Evolutionary conservation across 2,797 vertebrate genomes (phyloP).

Genomic region (Valencia hispanica): DNA sequence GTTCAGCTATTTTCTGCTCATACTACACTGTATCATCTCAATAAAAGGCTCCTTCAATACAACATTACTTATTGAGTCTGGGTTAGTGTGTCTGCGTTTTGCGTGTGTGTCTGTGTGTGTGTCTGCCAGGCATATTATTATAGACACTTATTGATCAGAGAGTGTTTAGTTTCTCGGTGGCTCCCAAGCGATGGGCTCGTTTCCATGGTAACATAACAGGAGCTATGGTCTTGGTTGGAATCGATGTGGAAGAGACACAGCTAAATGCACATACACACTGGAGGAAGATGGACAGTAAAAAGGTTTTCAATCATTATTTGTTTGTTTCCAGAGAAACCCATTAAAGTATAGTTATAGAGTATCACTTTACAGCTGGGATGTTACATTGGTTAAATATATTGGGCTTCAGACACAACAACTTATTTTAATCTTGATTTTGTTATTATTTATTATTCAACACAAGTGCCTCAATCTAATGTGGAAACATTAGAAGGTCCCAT

Average conservation of each 20-base stretch:
- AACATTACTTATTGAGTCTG: conserved; percentile 39
- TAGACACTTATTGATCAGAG: conserved; percentile 76
- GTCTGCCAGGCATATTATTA: conserved; percentile 58
- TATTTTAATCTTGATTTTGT: not conserved
- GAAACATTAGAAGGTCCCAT: too few relatives aligned
- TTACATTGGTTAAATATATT: not conserved
- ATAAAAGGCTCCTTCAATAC: conserved; percentile 52
- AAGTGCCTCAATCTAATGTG: not conserved
- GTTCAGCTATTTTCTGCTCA: conserved; percentile 35
- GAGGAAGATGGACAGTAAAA: conserved; percentile 45
- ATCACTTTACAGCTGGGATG: not conserved
- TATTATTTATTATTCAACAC: not conserved
- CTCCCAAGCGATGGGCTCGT: conserved; percentile 65
- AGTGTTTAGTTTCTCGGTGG: conserved; percentile 74
- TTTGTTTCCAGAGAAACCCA: conserved; percentile 29
- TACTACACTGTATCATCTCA: conserved; percentile 23
- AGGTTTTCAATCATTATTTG: conserved; percentile 34
- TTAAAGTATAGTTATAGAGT: conserved; percentile 12
- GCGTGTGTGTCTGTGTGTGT: conserved; percentile 19
- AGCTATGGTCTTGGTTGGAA: conserved; percentile 72
- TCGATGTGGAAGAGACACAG: conserved; percentile 57
- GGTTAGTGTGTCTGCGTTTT: conserved; percentile 20
- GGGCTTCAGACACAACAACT: not conserved
- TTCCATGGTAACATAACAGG: conserved; percentile 78
- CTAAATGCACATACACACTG: conserved; percentile 18